phyloP scores from a whole-genome alignment of 2,888 invertebrate genomes.

The Yponomeuta cagnagella region DNA sequence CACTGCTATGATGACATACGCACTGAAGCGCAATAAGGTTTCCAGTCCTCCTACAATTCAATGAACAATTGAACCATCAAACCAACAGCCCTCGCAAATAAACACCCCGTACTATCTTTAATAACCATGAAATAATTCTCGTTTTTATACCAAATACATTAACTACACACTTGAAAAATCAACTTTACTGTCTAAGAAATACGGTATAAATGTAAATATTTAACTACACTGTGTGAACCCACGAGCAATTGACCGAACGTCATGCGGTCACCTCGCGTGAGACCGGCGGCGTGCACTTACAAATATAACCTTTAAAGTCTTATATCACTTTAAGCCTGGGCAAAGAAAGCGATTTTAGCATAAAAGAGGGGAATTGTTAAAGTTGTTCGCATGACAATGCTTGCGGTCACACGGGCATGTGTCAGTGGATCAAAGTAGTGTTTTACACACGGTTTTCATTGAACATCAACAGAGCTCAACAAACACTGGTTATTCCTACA shows the following conservation, averaged over 20 bases:
- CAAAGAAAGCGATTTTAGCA: background rate
- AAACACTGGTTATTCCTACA: background rate
- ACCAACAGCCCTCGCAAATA: background rate
- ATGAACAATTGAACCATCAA: background rate
- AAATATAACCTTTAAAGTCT: background rate
- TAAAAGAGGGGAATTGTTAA: background rate
- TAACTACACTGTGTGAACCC: slow-evolving; percentile 17
- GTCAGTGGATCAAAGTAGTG: background rate
- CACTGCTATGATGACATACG: background rate
- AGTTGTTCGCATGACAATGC: background rate
- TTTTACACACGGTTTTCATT: slow-evolving; percentile 1
- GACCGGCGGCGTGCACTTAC: slow-evolving; percentile 23
- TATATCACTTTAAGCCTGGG: background rate
- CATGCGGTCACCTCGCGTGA: slow-evolving; percentile 38
- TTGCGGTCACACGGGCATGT: slow-evolving; percentile 2
- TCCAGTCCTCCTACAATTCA: background rate
- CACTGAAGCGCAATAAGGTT: background rate
- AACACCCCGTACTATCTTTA: background rate
- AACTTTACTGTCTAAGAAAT: background rate
- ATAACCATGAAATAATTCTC: background rate
- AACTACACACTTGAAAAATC: background rate
- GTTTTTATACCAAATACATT: background rate
- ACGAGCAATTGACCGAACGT: slow-evolving; percentile 36
- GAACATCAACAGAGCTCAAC: background rate
- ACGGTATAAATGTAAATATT: background rate